Evolutionary conservation across 2,113 vertebrate species (phyloP).

Genomic region (Macquaria australasica): DNA sequence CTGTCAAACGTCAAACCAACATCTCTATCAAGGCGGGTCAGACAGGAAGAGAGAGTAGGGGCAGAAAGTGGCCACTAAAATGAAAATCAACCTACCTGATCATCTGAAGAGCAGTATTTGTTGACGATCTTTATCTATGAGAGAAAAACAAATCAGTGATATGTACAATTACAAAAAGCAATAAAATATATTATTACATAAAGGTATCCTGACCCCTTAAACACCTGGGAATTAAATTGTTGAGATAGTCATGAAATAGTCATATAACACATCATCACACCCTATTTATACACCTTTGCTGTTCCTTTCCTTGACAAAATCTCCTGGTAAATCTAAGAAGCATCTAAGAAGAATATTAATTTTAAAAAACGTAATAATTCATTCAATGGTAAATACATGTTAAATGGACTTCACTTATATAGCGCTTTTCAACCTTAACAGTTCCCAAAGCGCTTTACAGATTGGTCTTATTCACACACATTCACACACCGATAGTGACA

Average conservation of each 20-base stretch:
- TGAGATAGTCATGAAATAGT: neutral
- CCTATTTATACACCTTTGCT: neutral
- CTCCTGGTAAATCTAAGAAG: too few relatives aligned
- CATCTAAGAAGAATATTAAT: neutral
- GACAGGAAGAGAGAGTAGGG: too few relatives aligned
- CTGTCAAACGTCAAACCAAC: neutral
- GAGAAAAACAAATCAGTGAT: constrained; percentile 1
- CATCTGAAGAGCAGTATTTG: constrained; percentile 89
- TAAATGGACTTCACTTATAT: too few relatives aligned
- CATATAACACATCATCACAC: neutral
- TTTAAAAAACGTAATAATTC: too few relatives aligned
- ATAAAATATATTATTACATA: neutral
- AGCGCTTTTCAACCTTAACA: too few relatives aligned
- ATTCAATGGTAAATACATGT: too few relatives aligned
- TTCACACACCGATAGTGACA: too few relatives aligned
- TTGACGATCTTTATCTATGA: constrained; percentile 91
- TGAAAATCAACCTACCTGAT: constrained; percentile 86
- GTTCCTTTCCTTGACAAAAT: neutral
- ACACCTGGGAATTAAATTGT: neutral
- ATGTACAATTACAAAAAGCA: neutral
- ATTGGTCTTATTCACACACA: too few relatives aligned
- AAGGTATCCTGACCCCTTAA: neutral
- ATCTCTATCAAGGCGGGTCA: neutral
- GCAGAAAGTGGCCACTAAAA: too few relatives aligned
- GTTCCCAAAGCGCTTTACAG: too few relatives aligned